These are phyloP conservation scores for Ganaspis sp. DNA, from an alignment of 1,140 invertebrate species.

Conservation along the genomic window DNA sequence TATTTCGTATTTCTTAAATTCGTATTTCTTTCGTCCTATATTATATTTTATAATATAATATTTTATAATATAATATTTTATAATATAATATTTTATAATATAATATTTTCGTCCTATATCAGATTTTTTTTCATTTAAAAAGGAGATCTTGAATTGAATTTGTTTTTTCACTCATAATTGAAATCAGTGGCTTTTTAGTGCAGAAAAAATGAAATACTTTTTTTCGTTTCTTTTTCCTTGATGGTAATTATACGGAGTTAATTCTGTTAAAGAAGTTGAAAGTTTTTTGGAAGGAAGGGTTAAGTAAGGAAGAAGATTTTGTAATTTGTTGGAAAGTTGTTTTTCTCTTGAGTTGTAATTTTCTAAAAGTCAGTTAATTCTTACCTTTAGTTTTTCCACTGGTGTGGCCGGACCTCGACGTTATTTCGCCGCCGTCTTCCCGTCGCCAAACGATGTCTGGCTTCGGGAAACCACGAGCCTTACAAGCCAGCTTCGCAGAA, in stretches of 20 bases:
- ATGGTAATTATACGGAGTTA: not conserved
- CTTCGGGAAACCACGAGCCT: slow-evolving; percentile 88
- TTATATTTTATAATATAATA: no score
- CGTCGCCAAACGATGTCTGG: slow-evolving; percentile 91
- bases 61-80: no score
- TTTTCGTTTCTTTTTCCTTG: not conserved
- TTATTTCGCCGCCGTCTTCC: slow-evolving; percentile 90
- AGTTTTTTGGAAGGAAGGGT: not conserved
- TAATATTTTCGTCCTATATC: no score
- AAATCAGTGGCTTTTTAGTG: not conserved
- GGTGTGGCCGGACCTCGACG: slow-evolving; percentile 82
- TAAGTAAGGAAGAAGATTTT: not conserved
- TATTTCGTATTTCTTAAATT: no score
- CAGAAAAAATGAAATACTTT: not conserved
- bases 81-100: no score
- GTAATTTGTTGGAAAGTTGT: no score
- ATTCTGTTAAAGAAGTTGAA: not conserved
- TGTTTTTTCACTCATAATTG: no score
- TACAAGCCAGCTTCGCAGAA: slow-evolving; percentile 90
- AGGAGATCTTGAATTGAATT: no score
- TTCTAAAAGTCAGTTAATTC: slow-evolving; percentile 23
- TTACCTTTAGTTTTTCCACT: slow-evolving; percentile 84
- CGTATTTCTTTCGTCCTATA: no score
- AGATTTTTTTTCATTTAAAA: no score
- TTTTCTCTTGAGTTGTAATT: not conserved